phyloP scores from a whole-genome alignment of 2,888 invertebrate species.

The Sarcophaga carnaria region DNA sequence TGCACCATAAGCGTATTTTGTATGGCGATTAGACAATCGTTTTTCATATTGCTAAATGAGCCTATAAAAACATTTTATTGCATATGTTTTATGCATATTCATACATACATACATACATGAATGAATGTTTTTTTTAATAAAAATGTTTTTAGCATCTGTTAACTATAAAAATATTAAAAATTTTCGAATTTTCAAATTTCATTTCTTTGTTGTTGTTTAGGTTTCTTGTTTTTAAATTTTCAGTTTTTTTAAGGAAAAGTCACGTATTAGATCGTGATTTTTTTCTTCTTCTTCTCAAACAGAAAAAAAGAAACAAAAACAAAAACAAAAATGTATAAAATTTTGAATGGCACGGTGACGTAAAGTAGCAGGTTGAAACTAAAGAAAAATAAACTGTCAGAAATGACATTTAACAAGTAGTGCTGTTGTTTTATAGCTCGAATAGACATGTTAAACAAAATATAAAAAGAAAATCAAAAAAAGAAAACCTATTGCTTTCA shows the following conservation, averaged over 20 bases:
- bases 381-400: slow-evolving; percentile 7
- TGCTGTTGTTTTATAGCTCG: slow-evolving; percentile 4
- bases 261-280: slow-evolving; percentile 62
- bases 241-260: slow-evolving; percentile 59
- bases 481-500: not conserved
- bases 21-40: no score
- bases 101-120: not conserved
- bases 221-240: slow-evolving; percentile 1
- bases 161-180: slow-evolving; percentile 64
- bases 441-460: not conserved
- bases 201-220: slow-evolving; percentile 7
- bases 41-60: no score
- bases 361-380: slow-evolving; percentile 55
- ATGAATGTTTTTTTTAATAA: not conserved
- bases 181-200: slow-evolving; percentile 33
- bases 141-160: slow-evolving; percentile 57
- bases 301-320: no score
- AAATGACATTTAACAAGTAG: slow-evolving; percentile 3
- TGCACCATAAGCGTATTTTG: no score
- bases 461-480: not conserved
- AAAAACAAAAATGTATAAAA: no score
- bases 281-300: not conserved
- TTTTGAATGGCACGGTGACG: slow-evolving; percentile 9
- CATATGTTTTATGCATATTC: not conserved
- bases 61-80: not conserved